Percentiles rank a stretch among this genome's conserved stretches.
Evolutionary conservation across 2,888 invertebrate genomes (phyloP).

Genomic region (Cantharis flavilabris): DNA sequence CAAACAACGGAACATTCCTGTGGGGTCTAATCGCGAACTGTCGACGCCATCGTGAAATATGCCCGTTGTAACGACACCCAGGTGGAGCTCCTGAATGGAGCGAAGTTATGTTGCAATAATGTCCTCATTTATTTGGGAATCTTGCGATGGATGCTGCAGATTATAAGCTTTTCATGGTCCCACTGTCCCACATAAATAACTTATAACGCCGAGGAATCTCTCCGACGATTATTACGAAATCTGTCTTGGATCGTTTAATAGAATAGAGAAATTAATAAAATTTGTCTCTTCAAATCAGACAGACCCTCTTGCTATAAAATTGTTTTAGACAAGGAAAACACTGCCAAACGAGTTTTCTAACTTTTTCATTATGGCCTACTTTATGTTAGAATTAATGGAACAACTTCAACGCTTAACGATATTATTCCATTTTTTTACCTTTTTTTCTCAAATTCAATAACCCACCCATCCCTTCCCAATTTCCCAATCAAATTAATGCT

Average conservation of each 20-base stretch:
- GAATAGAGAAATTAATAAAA: constrained; percentile 1
- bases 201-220: constrained; percentile 10
- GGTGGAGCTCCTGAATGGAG: constrained; percentile 36
- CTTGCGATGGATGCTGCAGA: constrained; percentile 29
- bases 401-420: neutral
- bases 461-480: neutral
- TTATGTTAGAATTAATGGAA: neutral
- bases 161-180: constrained; percentile 12
- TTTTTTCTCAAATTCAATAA: neutral
- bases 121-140: constrained; percentile 44
- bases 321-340: neutral
- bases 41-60: constrained; percentile 45
- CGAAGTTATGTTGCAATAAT: constrained; percentile 37
- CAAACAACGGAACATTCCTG: constrained; percentile 50
- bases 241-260: constrained; percentile 11
- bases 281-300: neutral
- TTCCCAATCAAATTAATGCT: neutral
- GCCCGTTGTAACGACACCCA: constrained; percentile 40
- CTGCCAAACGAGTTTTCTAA: neutral
- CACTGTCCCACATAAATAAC: constrained; percentile 4
- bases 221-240: constrained; percentile 10
- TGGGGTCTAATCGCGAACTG: constrained; percentile 45
- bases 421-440: neutral
- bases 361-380: neutral
- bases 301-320: neutral